Conservation (phyloP, 2,113 vertebrate genomes). For the Takifugu bimaculatus region DNA sequence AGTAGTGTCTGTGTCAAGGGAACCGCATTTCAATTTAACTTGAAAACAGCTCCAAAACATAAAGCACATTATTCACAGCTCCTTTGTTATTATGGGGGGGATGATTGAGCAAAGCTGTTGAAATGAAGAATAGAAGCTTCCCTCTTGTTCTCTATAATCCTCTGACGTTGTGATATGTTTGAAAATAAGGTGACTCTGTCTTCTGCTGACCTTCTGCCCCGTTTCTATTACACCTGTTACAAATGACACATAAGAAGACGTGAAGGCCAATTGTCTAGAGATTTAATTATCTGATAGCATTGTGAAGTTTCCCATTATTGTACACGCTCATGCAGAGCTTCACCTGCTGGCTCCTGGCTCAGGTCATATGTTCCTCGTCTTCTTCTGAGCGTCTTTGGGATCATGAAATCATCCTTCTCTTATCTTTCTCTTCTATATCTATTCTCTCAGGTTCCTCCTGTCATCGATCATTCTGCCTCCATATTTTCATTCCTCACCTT, state of each 20-base stretch:
- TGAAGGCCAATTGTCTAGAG: constrained; percentile 66
- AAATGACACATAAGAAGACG: constrained; percentile 57
- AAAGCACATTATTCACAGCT: constrained; percentile 43
- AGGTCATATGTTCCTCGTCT: constrained; percentile 16
- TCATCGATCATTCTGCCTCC: constrained; percentile 37
- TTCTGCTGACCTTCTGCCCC: constrained; percentile 44
- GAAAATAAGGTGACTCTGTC: constrained; percentile 41
- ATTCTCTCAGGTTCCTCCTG: constrained; percentile 21
- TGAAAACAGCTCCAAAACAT: constrained; percentile 48
- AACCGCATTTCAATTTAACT: constrained; percentile 71
- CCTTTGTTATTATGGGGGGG: constrained; percentile 49
- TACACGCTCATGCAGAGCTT: constrained; percentile 28
- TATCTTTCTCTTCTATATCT: constrained; percentile 1
- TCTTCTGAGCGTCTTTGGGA: constrained; percentile 24
- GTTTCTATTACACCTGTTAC: constrained; percentile 63
- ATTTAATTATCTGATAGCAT: constrained; percentile 81
- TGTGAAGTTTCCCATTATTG: constrained; percentile 59
- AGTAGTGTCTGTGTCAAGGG: constrained; percentile 48
- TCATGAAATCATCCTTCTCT: constrained; percentile 53
- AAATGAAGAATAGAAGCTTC: constrained; percentile 17
- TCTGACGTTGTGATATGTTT: constrained; percentile 41
- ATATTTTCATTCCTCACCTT: too few relatives aligned
- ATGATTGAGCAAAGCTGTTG: background rate
- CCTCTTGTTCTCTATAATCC: constrained; percentile 50
- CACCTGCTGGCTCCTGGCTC: constrained; percentile 39